Percentiles rank a stretch among this genome's conserved stretches.
phyloP scores from a whole-genome alignment of 2,888 invertebrate genomes.

The Andrena minutula region DNA sequence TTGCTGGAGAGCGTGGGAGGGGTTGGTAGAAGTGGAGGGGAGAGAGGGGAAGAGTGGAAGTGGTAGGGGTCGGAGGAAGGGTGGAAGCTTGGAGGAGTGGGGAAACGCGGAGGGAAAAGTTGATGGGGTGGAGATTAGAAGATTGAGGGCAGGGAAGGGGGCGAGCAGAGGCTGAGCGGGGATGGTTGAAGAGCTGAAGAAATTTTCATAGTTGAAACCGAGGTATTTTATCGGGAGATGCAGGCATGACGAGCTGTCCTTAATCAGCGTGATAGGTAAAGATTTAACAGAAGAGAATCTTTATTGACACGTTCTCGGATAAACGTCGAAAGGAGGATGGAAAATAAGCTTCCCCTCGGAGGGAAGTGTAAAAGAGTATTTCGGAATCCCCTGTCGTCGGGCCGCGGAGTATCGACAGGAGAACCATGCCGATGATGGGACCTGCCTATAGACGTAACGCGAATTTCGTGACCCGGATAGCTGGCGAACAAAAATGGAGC shows the following conservation, averaged over 20 bases:
- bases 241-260: constrained; percentile 7
- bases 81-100: too few relatives aligned
- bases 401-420: constrained; percentile 58
- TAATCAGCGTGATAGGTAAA: constrained; percentile 33
- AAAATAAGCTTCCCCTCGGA: constrained; percentile 24
- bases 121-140: too few relatives aligned
- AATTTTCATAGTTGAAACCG: too few relatives aligned
- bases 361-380: constrained; percentile 37
- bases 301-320: constrained; percentile 49
- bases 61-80: too few relatives aligned
- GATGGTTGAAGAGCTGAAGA: too few relatives aligned
- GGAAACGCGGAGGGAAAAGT: too few relatives aligned
- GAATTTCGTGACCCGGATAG: constrained; percentile 70
- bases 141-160: too few relatives aligned
- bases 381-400: constrained; percentile 49
- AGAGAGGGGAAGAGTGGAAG: too few relatives aligned
- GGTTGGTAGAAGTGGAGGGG: too few relatives aligned
- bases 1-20: too few relatives aligned
- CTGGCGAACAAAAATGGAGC: constrained; percentile 47
- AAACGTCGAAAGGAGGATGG: constrained; percentile 37
- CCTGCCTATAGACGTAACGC: constrained; percentile 39
- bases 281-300: constrained; percentile 43
- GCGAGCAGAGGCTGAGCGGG: too few relatives aligned
- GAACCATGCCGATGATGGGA: constrained; percentile 50
- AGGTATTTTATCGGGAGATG: neutral